Percentiles rank a stretch among this genome's conserved stretches.
Conservation (phyloP, 2,888 invertebrate species). For the Andrena camellia region DNA sequence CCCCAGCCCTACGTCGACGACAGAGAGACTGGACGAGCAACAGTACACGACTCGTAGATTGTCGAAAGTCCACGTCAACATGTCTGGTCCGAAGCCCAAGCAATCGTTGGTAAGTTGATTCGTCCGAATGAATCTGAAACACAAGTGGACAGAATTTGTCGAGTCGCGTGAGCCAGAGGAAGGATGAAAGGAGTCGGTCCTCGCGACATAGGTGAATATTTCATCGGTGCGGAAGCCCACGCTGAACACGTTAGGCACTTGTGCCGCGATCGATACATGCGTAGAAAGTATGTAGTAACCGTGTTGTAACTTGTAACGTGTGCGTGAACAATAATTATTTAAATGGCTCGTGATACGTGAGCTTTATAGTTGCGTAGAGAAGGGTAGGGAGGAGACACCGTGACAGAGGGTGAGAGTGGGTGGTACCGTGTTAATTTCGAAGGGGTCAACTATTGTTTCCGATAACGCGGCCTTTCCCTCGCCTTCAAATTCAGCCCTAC, state of each 20-base stretch:
- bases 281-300: slow-evolving; percentile 20
- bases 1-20: slow-evolving; percentile 70
- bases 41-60: slow-evolving; percentile 77
- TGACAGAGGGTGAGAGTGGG: background rate
- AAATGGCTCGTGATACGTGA: slow-evolving; percentile 67
- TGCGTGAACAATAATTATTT: slow-evolving; percentile 57
- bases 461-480: background rate
- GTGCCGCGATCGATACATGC: slow-evolving; percentile 16
- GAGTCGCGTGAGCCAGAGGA: too few relatives aligned
- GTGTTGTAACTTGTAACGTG: slow-evolving; percentile 5
- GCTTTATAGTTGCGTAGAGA: slow-evolving; percentile 28
- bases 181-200: background rate
- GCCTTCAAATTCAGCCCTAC: background rate
- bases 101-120: slow-evolving; percentile 73
- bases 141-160: background rate
- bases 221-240: slow-evolving; percentile 4
- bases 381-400: slow-evolving; percentile 25
- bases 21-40: slow-evolving; percentile 72
- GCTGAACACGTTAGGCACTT: background rate
- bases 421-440: background rate
- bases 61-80: slow-evolving; percentile 71
- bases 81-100: slow-evolving; percentile 72
- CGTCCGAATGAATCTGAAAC: background rate
- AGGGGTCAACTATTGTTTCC: background rate
- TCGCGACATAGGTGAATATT: slow-evolving; percentile 6